Evolutionary conservation across 2,113 vertebrate species (phyloP).

Genomic region (Uropsilus gracilis): DNA sequence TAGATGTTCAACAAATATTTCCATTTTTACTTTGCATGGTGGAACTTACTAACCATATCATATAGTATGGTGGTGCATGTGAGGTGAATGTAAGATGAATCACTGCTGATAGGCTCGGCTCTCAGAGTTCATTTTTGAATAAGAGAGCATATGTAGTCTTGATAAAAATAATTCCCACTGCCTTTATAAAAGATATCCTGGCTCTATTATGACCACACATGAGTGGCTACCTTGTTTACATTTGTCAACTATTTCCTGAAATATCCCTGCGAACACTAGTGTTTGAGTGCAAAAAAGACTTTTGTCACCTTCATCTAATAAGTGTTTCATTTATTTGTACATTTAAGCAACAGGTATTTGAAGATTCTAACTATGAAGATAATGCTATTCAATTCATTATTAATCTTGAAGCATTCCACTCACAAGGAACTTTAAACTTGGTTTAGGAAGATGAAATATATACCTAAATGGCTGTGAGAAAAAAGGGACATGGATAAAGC

Average conservation of each 20-base stretch:
- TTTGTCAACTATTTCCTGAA: neutral
- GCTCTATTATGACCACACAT: neutral
- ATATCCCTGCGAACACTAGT: neutral
- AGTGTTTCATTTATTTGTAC: neutral
- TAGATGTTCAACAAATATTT: slow-evolving; percentile 50
- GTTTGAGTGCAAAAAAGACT: neutral
- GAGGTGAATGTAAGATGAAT: neutral
- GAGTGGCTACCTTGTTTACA: neutral
- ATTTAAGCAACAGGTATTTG: slow-evolving; percentile 31
- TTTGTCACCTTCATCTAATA: neutral
- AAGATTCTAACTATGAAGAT: neutral
- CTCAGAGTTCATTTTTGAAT: neutral
- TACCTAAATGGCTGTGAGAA: neutral
- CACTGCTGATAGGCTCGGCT: neutral
- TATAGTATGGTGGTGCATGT: no score
- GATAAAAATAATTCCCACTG: neutral
- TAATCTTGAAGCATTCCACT: neutral
- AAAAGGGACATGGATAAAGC: neutral
- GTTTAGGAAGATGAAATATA: neutral
- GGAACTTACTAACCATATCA: neutral
- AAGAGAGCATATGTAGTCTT: neutral
- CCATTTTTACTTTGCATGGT: neutral
- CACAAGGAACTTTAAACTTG: neutral
- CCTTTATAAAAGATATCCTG: neutral
- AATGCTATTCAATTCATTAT: neutral